Percentiles rank a stretch among this genome's conserved stretches.
phyloP scores from a whole-genome alignment of 2,797 vertebrate genomes.

The Chiloscyllium punctatum region DNA sequence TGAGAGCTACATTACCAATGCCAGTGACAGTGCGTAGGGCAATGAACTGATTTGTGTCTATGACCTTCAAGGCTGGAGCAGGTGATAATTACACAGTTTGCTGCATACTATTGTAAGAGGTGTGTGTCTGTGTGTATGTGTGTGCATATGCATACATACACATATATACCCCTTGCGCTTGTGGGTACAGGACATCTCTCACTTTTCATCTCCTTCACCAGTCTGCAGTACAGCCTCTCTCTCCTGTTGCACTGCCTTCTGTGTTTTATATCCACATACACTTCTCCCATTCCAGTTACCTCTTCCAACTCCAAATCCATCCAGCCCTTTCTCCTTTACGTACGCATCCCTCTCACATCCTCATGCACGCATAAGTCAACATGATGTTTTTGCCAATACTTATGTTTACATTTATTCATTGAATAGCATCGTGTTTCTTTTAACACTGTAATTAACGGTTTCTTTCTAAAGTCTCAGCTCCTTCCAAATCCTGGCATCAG shows the following conservation, averaged over 20 bases:
- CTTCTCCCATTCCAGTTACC: background rate
- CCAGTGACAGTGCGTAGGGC: too few species aligned
- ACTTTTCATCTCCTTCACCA: too few species aligned
- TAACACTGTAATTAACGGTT: background rate
- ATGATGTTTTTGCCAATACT: background rate
- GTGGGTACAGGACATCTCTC: too few species aligned
- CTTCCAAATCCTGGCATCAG: background rate
- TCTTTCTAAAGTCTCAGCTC: background rate
- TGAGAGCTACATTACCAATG: background rate
- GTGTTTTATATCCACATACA: background rate
- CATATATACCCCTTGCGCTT: too few species aligned
- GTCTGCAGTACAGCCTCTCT: background rate
- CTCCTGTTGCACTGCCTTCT: background rate
- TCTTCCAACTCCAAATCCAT: background rate
- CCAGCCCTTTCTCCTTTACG: background rate
- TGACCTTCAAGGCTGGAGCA: too few species aligned
- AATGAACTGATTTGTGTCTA: too few species aligned
- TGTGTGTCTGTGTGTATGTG: too few species aligned
- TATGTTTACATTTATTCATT: background rate
- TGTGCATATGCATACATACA: too few species aligned
- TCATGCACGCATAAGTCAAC: background rate
- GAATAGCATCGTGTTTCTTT: too few species aligned
- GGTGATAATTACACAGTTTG: too few species aligned
- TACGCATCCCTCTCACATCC: background rate
- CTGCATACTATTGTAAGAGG: too few species aligned